These are phyloP conservation scores for Burhinus oedicnemus DNA, from an alignment of 2,113 vertebrate species.

Conservation along the genomic window DNA sequence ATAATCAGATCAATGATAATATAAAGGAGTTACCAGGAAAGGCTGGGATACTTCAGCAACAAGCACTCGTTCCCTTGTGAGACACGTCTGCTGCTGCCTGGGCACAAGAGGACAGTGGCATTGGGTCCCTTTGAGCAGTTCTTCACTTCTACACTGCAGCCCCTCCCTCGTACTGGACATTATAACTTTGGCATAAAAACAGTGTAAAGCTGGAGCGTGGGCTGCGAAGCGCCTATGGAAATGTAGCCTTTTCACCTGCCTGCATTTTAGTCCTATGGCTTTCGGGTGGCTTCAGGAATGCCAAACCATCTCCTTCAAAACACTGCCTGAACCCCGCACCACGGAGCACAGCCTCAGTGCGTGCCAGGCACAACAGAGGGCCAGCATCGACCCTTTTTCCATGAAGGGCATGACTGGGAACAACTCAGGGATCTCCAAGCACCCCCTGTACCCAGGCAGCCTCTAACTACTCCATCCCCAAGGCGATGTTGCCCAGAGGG, in stretches of 20 bases:
- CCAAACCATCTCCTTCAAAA: not conserved
- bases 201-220: too few species aligned
- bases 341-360: rapidly evolving
- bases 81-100: not conserved
- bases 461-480: rapidly evolving
- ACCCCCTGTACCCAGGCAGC: rapidly evolving
- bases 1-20: not conserved
- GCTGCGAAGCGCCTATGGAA: rapidly evolving
- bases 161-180: not conserved
- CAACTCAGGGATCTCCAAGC: not conserved
- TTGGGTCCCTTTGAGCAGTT: rapidly evolving
- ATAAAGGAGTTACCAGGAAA: not conserved
- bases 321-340: not conserved
- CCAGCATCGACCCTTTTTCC: not conserved
- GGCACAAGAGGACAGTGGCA: not conserved
- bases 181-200: rapidly evolving
- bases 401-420: rapidly evolving
- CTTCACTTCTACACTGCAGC: not conserved
- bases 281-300: not conserved
- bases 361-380: rapidly evolving
- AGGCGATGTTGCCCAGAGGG: rapidly evolving
- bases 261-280: rapidly evolving
- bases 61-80: not conserved
- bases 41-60: not conserved
- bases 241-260: rapidly evolving